These are phyloP conservation scores for Grammomys dolichurus DNA, from an alignment of 2,113 vertebrate genomes.

Conservation along the genomic window DNA sequence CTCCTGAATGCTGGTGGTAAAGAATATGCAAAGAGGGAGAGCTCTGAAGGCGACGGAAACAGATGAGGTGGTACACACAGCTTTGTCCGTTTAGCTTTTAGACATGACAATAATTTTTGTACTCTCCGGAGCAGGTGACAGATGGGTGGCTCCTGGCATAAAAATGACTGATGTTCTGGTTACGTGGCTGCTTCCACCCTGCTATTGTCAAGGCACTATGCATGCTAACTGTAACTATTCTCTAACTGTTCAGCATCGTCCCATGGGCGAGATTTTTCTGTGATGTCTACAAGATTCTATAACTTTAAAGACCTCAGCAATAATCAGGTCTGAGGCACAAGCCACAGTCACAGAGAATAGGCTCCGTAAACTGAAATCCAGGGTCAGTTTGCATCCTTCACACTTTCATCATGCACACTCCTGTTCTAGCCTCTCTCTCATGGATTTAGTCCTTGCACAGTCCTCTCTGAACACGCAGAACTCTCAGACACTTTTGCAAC, in stretches of 20 bases:
- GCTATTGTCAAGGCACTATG: not conserved
- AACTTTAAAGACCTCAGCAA: not conserved
- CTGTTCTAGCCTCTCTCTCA: not conserved
- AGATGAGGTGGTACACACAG: not conserved
- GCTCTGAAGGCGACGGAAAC: slow-evolving; percentile 53
- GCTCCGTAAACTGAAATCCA: slow-evolving; percentile 6
- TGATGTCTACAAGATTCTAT: slow-evolving; percentile 29
- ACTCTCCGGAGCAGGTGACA: slow-evolving; percentile 68
- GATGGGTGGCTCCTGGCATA: slow-evolving; percentile 64
- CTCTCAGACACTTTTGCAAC: not conserved
- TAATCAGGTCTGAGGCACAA: not conserved
- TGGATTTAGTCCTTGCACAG: not conserved
- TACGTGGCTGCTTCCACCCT: not conserved
- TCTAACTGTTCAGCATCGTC: slow-evolving; percentile 20
- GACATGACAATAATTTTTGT: slow-evolving; percentile 39
- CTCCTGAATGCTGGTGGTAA: not conserved
- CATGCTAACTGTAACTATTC: not conserved
- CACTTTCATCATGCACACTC: too few species aligned
- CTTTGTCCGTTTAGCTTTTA: not conserved
- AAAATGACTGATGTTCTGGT: slow-evolving; percentile 48
- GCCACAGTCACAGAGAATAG: not conserved
- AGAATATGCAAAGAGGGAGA: not conserved
- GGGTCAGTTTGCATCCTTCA: not conserved
- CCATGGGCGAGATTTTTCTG: not conserved
- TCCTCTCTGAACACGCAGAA: not conserved